Evolutionary conservation across 2,888 invertebrate genomes (phyloP), one percentile per base, ranked within the genome.

Genomic region (Agonopterix heracliana): DNA sequence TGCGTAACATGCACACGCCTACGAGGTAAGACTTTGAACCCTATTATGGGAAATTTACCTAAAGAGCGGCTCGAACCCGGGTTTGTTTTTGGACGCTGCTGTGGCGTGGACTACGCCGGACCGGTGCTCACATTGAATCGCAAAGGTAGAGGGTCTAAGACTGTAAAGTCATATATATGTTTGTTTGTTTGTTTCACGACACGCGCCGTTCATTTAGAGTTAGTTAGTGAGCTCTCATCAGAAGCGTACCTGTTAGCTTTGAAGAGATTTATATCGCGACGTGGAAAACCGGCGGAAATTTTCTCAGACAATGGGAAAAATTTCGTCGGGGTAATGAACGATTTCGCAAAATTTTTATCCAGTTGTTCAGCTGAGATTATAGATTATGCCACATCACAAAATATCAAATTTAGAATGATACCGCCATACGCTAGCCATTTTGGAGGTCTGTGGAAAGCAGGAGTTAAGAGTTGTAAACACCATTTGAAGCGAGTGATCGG

Each of bases 31-130:
- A 52, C 47, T 11, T 44, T 42, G 1, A 42, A 9, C 9, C 53
- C 51, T 3, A 48, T 48, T 5, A 54, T 54, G 54, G 51, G 48
- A 8, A n/a, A 49, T 3, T 41, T 53, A 8, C 53, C 53, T 10
- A 3, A 36, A 44, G 44, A 45, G 34, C 47, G 52, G 12, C 44
- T 53, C 35, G 35, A 48, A 11, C 50, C 50, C 41, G 53, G 50
- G 8, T 53, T 44, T 45, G 44, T 45, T 1, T 53, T 53, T 41
- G 11, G 4, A 34, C 41, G 45, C 4, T 5, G 14, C 14, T 10
- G 44, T 11, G 45, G 45, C 13, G 45, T 45, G 13, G 45, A 45
- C 38, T 45, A 45, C 14, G 45, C 45, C 1, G 45, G 45, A 2
- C 45, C 45, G 1, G 17, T 36, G 45, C 12, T 45, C 45, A n/a